Conservation (phyloP, 2,113 vertebrate genomes). For the Gymnocephalus cernua region DNA sequence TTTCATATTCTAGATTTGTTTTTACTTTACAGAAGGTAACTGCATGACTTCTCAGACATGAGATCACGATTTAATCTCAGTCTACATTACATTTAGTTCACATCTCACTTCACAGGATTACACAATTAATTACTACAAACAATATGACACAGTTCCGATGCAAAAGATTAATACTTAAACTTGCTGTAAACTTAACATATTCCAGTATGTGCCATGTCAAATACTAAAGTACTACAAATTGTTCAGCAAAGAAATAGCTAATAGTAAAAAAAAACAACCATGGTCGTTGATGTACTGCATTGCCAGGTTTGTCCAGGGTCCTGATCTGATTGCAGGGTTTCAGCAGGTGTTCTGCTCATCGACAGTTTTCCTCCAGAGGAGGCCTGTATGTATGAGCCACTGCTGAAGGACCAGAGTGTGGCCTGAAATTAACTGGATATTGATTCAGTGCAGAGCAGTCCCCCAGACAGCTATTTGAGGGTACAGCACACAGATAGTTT, state of each 20-base stretch:
- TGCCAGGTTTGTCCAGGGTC: conserved; percentile 31
- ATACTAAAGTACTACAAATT: background rate
- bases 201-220: background rate
- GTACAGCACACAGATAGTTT: conserved; percentile 53
- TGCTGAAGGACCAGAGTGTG: conserved; percentile 70
- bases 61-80: background rate
- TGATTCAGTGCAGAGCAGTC: conserved; percentile 72
- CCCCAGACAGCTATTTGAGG: conserved; percentile 73
- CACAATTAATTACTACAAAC: background rate
- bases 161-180: background rate
- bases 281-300: conserved; percentile 25
- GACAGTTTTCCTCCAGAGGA: conserved; percentile 54
- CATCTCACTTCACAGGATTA: background rate
- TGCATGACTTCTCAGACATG: background rate
- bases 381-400: conserved; percentile 60
- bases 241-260: conserved; percentile 17
- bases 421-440: conserved; percentile 81
- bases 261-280: conserved; percentile 1
- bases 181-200: background rate
- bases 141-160: background rate
- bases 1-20: background rate
- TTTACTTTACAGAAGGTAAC: background rate
- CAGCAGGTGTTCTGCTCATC: conserved; percentile 57
- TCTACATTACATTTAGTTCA: background rate
- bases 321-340: conserved; percentile 28